Conservation (phyloP, 2,113 vertebrate species). For the Tricholaema leucomelas region DNA sequence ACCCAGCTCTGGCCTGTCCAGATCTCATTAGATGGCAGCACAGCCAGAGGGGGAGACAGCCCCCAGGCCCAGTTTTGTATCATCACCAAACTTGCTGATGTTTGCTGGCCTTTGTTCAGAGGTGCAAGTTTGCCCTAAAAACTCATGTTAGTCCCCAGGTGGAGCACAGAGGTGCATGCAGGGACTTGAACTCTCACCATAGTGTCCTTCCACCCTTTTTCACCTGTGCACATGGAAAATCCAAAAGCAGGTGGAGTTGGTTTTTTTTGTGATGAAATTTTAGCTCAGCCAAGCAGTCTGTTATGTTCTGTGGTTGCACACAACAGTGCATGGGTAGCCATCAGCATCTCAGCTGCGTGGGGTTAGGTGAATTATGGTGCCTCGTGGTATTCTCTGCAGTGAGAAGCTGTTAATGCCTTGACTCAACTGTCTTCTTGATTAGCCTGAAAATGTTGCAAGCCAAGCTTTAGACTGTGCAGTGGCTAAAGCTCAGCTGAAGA, state of each 20-base stretch:
- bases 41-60: too few species aligned
- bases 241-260: neutral
- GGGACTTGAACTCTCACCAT: neutral
- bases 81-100: too few species aligned
- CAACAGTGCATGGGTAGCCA: neutral
- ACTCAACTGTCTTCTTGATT: constrained; percentile 4
- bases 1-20: too few species aligned
- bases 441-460: constrained; percentile 9
- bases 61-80: too few species aligned
- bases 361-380: neutral
- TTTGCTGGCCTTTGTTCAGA: neutral
- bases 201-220: neutral
- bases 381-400: neutral
- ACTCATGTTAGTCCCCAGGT: neutral
- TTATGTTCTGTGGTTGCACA: neutral
- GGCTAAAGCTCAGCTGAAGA: constrained; percentile 12
- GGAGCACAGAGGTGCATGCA: neutral
- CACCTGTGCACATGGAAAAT: neutral
- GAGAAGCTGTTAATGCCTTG: neutral
- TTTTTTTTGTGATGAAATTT: neutral
- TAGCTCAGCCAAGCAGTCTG: neutral
- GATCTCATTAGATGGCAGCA: too few species aligned
- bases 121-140: neutral
- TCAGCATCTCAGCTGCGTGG: neutral
- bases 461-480: neutral